phyloP scores from a whole-genome alignment of 1,140 invertebrate genomes.

The Spodoptera litura region DNA sequence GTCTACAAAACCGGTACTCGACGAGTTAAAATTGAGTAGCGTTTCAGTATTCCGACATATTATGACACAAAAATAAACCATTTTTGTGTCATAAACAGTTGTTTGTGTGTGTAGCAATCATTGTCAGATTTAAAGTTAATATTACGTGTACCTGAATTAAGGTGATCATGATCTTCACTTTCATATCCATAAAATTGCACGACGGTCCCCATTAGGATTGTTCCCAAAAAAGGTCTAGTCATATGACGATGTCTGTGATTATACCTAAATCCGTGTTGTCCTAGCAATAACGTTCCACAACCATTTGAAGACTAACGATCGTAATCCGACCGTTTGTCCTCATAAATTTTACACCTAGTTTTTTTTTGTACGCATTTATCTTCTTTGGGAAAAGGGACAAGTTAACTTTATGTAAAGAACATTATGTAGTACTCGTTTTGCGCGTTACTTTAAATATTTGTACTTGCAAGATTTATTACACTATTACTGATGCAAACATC shows the following conservation, averaged over 20 bases:
- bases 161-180: background rate
- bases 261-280: constrained; percentile 21
- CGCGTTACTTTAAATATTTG: background rate
- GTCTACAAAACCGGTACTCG: no score
- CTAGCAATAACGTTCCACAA: constrained; percentile 2
- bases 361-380: constrained; percentile 18
- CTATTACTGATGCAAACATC: background rate
- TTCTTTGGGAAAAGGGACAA: background rate
- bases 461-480: constrained; percentile 14
- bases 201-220: background rate
- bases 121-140: no score
- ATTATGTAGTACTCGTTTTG: background rate
- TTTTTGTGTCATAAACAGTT: no score
- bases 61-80: no score
- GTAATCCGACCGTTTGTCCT: constrained; percentile 8
- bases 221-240: background rate
- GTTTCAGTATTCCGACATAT: no score
- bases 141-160: background rate
- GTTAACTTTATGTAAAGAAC: background rate
- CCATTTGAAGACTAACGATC: constrained; percentile 32
- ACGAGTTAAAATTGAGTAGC: no score
- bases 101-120: no score
- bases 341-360: constrained; percentile 16
- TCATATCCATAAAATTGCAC: background rate
- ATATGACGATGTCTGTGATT: constrained; percentile 3